Percentiles rank a stretch among this genome's conserved stretches.
Evolutionary conservation across 2,797 vertebrate species (phyloP).

Genomic region (Pteronotus mesoamericanus): DNA sequence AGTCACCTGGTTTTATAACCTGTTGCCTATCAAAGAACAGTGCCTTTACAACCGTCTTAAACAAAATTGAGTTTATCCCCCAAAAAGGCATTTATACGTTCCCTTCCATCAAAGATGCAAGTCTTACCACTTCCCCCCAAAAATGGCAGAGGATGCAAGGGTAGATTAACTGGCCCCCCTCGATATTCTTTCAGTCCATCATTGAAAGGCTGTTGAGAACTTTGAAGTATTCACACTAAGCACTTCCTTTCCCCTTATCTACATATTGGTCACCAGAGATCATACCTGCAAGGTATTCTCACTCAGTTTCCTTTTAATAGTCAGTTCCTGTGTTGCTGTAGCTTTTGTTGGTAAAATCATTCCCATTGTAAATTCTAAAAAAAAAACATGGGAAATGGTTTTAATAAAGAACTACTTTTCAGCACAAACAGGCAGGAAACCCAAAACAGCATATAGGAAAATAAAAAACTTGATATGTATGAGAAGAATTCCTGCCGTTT

Average conservation of each 20-base stretch:
- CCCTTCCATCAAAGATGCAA: not conserved
- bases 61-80: not conserved
- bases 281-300: constrained; percentile 61
- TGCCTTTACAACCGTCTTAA: not conserved
- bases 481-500: not conserved
- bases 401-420: constrained; percentile 15
- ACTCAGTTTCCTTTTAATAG: constrained; percentile 40
- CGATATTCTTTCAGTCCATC: not conserved
- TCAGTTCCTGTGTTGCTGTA: constrained; percentile 52
- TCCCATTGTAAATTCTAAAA: constrained; percentile 80
- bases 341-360: constrained; percentile 82
- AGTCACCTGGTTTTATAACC: not conserved
- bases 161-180: not conserved
- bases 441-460: not conserved
- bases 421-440: constrained; percentile 26
- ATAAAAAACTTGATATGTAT: not conserved
- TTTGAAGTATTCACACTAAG: not conserved
- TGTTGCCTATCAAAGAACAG: not conserved
- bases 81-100: not conserved
- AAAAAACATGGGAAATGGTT: not conserved
- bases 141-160: not conserved
- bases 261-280: not conserved
- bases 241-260: not conserved
- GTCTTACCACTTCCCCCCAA: not conserved
- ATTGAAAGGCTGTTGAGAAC: not conserved